phyloP scores from a whole-genome alignment of 1,140 invertebrate species.

The Drosophila micromelanica region DNA sequence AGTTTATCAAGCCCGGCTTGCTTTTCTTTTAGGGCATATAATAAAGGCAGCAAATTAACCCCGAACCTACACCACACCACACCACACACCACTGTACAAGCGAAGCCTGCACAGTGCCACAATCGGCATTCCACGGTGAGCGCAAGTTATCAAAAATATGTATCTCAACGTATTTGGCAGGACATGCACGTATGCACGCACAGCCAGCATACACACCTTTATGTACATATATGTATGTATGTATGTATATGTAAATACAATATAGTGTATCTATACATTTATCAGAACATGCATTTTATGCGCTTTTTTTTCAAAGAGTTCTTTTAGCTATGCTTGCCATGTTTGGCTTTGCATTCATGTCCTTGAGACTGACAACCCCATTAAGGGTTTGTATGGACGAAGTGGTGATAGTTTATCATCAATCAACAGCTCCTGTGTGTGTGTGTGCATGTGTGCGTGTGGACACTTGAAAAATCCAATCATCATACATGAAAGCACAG shows the following conservation, averaged over 20 bases:
- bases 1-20: background rate
- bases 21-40: background rate
- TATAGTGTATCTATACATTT: background rate
- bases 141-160: conserved; percentile 50
- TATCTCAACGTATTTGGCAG: conserved; percentile 43
- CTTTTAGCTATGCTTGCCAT: background rate
- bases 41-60: conserved; percentile 21
- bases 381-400: conserved; percentile 5
- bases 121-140: conserved; percentile 46
- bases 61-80: conserved; percentile 52
- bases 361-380: background rate
- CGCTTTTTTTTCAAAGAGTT: background rate
- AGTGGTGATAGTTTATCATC: conserved; percentile 52
- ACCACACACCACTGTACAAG: conserved; percentile 4
- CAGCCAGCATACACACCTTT: background rate
- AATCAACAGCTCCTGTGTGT: conserved; percentile 26
- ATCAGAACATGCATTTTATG: background rate
- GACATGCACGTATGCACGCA: conserved; percentile 31
- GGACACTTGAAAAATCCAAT: conserved; percentile 30
- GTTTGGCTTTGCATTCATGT: conserved; percentile 9
- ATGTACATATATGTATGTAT: too few species aligned
- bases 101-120: conserved; percentile 38
- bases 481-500: conserved; percentile 13
- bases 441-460: background rate
- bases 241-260: background rate